Evolutionary conservation across 2,888 invertebrate genomes (phyloP), one percentile per base, ranked within the genome.

Genomic region (Thumatha senex): DNA sequence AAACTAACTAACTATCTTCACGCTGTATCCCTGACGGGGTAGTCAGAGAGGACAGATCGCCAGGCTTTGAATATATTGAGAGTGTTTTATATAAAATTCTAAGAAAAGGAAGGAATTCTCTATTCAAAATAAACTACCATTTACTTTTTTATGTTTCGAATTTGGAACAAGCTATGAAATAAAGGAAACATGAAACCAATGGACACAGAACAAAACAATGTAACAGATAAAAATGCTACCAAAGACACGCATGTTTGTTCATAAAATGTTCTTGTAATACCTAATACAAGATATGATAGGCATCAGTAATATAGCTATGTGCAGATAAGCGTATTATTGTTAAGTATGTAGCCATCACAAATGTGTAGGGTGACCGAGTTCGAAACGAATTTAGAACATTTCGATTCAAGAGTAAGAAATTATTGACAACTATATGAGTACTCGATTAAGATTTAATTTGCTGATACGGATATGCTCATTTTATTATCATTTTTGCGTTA

Each of bases 241-340:
- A 48, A 53, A 64, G 51, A 46, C 54, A 51, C 50, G 33, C 49
- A 43, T 34, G 43, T 34, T 45, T 54, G 35, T 42, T 33, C 11
- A 11, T 52, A 47, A 40, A 51, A 47, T 43, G 51, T 49, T 46
- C 39, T 41, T 54, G 58, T 70, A 71, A 67, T 60, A n/a, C n/a
- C n/a, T n/a, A 56, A 67, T 63, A 68, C 54, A 53, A 49, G 56
- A 34, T 48, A 61, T 67, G 72, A 67, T 61, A 65, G 29, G 57
- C 58, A 61, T 61, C 64, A 67, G 62, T 62, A 59, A 64, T 58
- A 61, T 64, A 60, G 65, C 43, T 50, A 41, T 51, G 51, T 56
- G 50, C 40, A 65, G 65, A 67, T 67, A 52, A 52, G 39, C 41
- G 54, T 40, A 48, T 61, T 46, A 59, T 59, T 65, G 59, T 55